Conservation (phyloP, 2,888 invertebrate species). For the Acleris sparsana region DNA sequence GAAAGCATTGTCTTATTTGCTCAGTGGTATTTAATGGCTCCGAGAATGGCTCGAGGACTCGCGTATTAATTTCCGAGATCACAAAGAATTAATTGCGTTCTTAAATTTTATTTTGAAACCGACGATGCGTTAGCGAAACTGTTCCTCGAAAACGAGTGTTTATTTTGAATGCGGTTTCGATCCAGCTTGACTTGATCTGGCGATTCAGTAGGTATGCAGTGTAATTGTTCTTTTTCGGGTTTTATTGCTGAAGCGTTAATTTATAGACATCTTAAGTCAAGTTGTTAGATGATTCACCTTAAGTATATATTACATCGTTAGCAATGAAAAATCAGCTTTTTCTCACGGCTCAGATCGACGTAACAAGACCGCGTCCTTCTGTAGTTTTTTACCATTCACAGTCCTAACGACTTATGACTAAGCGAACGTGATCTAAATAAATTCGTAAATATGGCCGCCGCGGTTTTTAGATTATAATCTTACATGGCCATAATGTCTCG, state of each 20-base stretch:
- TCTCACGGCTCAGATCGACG: slow-evolving; percentile 68
- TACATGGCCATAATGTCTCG: slow-evolving; percentile 67
- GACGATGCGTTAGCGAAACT: slow-evolving; percentile 63
- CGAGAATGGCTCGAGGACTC: slow-evolving; percentile 59
- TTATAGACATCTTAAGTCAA: slow-evolving; percentile 69
- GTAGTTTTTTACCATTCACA: slow-evolving; percentile 59
- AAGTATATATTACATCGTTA: slow-evolving; percentile 38
- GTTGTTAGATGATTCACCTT: slow-evolving; percentile 42
- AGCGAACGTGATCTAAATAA: slow-evolving; percentile 76
- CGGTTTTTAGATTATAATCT: slow-evolving; percentile 70
- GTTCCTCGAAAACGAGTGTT: slow-evolving; percentile 48
- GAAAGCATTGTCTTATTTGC: slow-evolving; percentile 57
- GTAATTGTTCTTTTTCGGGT: slow-evolving; percentile 60
- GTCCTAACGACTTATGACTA: slow-evolving; percentile 72
- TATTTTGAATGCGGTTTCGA: slow-evolving; percentile 58
- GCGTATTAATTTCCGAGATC: slow-evolving; percentile 72
- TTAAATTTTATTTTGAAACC: slow-evolving; percentile 78
- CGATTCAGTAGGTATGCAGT: slow-evolving; percentile 64
- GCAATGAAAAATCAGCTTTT: slow-evolving; percentile 50
- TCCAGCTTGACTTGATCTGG: slow-evolving; percentile 63
- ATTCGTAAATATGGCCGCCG: slow-evolving; percentile 61
- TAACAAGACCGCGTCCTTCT: slow-evolving; percentile 60
- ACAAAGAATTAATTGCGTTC: slow-evolving; percentile 73
- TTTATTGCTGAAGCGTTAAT: slow-evolving; percentile 73
- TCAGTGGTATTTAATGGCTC: slow-evolving; percentile 70